Conservation (phyloP, 2,113 vertebrate genomes). For the Urocynchramus pylzowi region DNA sequence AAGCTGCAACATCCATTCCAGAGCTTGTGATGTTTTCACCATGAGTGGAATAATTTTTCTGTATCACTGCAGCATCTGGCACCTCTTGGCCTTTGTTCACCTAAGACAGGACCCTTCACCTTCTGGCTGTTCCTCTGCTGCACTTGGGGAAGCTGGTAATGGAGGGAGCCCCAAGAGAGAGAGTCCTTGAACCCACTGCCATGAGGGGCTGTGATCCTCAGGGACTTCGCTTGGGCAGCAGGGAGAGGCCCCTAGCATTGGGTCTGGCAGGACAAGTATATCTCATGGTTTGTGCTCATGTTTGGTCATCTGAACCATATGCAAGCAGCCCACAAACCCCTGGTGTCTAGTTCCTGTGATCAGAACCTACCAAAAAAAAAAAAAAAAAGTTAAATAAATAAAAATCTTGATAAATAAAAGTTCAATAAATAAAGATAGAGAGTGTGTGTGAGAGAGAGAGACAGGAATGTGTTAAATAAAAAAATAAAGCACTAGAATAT, state of each 20-base stretch:
- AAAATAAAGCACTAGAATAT: background rate
- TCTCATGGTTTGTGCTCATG: background rate
- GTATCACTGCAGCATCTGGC: background rate
- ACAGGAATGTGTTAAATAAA: background rate
- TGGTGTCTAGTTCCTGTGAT: background rate
- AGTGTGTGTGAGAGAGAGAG: background rate
- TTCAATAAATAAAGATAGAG: background rate
- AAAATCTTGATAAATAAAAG: background rate
- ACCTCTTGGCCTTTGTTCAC: background rate
- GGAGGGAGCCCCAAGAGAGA: background rate
- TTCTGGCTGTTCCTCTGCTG: background rate
- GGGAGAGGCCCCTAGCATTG: fast-evolving
- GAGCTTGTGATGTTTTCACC: background rate
- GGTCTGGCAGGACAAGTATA: background rate
- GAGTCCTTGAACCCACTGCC: background rate
- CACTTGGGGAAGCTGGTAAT: background rate
- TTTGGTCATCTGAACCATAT: background rate
- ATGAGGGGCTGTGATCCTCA: background rate
- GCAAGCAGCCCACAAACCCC: background rate
- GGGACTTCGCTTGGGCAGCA: background rate
- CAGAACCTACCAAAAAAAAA: background rate
- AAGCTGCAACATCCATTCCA: background rate
- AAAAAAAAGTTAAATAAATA: background rate
- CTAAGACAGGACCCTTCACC: background rate
- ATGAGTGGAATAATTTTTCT: background rate